A percentile compares a stretch with the other conserved stretches of the same genome.
These are phyloP conservation scores for Ceramica pisi DNA, from an alignment of 2,888 invertebrate genomes.

Conservation along the genomic window DNA sequence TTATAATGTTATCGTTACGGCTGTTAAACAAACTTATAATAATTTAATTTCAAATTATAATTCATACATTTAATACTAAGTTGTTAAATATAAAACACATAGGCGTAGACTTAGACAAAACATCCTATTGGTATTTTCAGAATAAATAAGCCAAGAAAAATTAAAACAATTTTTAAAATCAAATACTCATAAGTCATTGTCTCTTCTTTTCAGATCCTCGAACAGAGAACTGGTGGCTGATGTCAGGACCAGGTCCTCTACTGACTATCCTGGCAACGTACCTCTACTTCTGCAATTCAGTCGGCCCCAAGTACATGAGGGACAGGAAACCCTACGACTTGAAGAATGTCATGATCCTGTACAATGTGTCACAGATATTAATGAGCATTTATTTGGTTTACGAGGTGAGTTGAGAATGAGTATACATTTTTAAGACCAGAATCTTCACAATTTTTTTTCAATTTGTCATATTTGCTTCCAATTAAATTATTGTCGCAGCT, in stretches of 20 bases:
- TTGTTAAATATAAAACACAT: too few relatives aligned
- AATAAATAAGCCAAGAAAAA: neutral
- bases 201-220: slow-evolving; percentile 91
- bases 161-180: too few relatives aligned
- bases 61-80: neutral
- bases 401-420: slow-evolving; percentile 77
- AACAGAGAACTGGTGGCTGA: slow-evolving; percentile 94
- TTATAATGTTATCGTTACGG: neutral
- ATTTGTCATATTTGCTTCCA: neutral
- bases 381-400: slow-evolving; percentile 94
- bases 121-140: neutral
- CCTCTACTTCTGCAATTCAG: slow-evolving; percentile 93
- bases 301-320: slow-evolving; percentile 94
- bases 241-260: slow-evolving; percentile 94
- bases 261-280: slow-evolving; percentile 92
- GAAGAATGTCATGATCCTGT: slow-evolving; percentile 93
- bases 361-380: slow-evolving; percentile 97
- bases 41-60: too few relatives aligned
- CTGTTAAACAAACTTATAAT: neutral
- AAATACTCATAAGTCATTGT: neutral
- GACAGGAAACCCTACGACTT: slow-evolving; percentile 94
- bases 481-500: neutral
- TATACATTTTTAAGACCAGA: neutral
- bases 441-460: neutral
- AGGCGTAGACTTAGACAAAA: too few relatives aligned